Base-by-base conservation (phyloP, 1,140 invertebrate genomes). In the Spodoptera litura region DNA sequence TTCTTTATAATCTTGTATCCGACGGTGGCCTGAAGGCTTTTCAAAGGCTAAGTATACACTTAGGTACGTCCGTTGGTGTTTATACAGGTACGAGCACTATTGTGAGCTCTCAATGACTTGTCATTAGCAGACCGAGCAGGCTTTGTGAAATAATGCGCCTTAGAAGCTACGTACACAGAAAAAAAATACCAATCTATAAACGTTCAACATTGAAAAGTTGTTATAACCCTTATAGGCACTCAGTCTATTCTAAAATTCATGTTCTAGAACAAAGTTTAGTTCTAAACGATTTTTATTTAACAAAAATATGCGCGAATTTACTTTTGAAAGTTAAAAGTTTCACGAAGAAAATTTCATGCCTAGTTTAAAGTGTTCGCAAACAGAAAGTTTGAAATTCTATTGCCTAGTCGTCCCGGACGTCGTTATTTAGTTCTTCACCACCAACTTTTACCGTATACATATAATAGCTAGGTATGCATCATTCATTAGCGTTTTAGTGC, bases 361-460 rank as follows among this genome's bases (percentile, higher is more conserved):
- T 68, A 68, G 64, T 68, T 68, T 68, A 68, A 68, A 68, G 52
- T 66, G 49, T 68, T 68, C 25, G 49, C 15, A 53, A 68, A 68
- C 25, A 27, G 38, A 68, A 68, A 53, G 44, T 68, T 68, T 52
- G 64, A 25, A 68, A 52, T 68, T 49, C 64, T 68, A 51, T 68
- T 71, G 68, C 68, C 27, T 71, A 71, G 51, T 70, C 66, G 25
- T 70, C n/a, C 64, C 64, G 15, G 68, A 55, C 68, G 55, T 71
- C 68, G 68, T 71, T 71, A 71, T 68, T 68, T 68, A 71, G 52
- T 71, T 71, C 31, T 56, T 3, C 51, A 35, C 25, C 52, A 55
- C 13, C 9, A 56, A 71, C 12, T 71, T 53, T 55, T 10, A 56
- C 11, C 38, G 13, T 38, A 71, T 55, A 25, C 52, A 15, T 64